These are phyloP conservation scores for Mesoligia furuncula DNA, from an alignment of 2,888 invertebrate species.

Conservation along the genomic window DNA sequence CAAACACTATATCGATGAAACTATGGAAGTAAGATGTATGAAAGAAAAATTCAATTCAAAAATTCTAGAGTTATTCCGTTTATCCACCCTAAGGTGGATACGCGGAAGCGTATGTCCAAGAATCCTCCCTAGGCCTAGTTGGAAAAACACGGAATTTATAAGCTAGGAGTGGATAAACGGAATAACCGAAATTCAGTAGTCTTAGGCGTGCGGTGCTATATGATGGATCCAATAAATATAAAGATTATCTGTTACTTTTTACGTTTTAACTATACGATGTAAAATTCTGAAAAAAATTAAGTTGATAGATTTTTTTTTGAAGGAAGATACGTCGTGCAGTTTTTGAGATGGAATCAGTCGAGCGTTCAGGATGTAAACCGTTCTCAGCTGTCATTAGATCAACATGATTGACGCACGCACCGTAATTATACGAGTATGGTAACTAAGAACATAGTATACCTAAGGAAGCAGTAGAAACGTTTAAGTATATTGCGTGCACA, in stretches of 20 bases:
- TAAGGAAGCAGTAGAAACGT: conserved; percentile 50
- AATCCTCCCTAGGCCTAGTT: no score
- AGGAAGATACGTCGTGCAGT: not conserved
- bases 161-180: no score
- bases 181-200: no score
- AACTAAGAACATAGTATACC: conserved; percentile 64
- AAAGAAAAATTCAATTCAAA: not conserved
- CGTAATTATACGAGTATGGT: conserved; percentile 70
- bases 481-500: conserved; percentile 46
- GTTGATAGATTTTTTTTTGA: not conserved
- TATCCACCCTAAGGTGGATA: no score
- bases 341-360: not conserved
- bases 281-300: not conserved
- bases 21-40: not conserved
- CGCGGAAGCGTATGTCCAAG: no score
- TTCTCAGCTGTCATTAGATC: conserved; percentile 76
- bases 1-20: not conserved
- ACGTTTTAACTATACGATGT: not conserved
- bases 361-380: conserved; percentile 58
- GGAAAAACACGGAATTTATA: no score
- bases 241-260: not conserved
- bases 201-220: no score
- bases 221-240: no score
- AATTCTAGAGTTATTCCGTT: no score
- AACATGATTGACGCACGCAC: conserved; percentile 76